Evolutionary conservation across 1,140 invertebrate species (phyloP).

Genomic region (Dreissena polymorpha): DNA sequence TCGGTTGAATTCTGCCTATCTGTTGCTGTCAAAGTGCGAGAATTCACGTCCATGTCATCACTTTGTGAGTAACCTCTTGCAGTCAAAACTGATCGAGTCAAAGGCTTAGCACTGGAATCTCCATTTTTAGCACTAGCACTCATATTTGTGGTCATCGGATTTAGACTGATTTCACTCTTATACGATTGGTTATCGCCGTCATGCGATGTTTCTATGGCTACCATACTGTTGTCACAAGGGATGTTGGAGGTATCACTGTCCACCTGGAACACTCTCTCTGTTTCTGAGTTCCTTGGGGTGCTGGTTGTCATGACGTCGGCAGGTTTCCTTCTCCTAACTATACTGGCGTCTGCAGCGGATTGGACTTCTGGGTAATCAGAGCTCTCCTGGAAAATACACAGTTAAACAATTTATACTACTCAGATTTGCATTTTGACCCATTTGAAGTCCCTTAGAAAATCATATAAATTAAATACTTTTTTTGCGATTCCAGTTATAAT

Average conservation of each 20-base stretch:
- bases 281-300: constrained; percentile 37
- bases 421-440: no score
- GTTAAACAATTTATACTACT: no score
- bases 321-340: constrained; percentile 60
- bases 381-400: neutral
- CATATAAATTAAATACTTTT: no score
- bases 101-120: constrained; percentile 3
- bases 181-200: constrained; percentile 30
- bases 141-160: constrained; percentile 37
- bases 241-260: constrained; percentile 37
- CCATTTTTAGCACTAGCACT: constrained; percentile 13
- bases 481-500: no score
- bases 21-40: constrained; percentile 19
- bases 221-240: constrained; percentile 23
- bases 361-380: neutral
- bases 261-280: constrained; percentile 29
- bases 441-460: no score
- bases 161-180: constrained; percentile 40
- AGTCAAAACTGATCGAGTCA: constrained; percentile 35
- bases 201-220: constrained; percentile 30
- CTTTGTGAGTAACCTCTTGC: constrained; percentile 14
- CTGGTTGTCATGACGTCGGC: constrained; percentile 53
- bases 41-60: neutral
- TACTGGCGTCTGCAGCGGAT: constrained; percentile 49
- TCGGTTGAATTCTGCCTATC: constrained; percentile 21